phyloP scores from a whole-genome alignment of 1,140 invertebrate species.

The Nasonia longicornis region DNA sequence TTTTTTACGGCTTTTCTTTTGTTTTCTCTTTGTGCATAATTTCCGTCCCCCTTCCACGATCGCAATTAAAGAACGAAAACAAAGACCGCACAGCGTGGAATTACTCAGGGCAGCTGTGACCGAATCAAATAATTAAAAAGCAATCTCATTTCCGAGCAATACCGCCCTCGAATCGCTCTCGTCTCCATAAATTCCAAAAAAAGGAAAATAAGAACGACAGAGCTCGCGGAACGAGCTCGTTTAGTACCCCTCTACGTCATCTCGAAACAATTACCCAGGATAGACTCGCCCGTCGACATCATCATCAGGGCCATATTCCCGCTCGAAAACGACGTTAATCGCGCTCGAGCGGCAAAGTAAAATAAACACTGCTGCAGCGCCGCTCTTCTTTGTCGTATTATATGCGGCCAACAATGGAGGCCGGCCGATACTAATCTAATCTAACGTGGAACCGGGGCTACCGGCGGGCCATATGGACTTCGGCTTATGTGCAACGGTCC shows the following conservation, averaged over 20 bases:
- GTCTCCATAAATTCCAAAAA: not conserved
- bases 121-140: too few species aligned
- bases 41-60: too few species aligned
- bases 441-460: conserved; percentile 26
- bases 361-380: not conserved
- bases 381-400: conserved; percentile 30
- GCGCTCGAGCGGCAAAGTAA: conserved; percentile 14
- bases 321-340: conserved; percentile 22
- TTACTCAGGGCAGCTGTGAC: too few species aligned
- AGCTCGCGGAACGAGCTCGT: not conserved
- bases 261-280: not conserved
- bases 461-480: conserved; percentile 40
- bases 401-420: conserved; percentile 37
- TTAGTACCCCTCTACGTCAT: conserved; percentile 8
- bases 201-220: not conserved
- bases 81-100: too few species aligned
- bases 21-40: too few species aligned
- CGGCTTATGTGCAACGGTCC: conserved; percentile 45
- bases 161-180: too few species aligned
- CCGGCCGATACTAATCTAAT: conserved; percentile 48
- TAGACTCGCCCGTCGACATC: not conserved
- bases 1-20: too few species aligned
- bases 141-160: too few species aligned
- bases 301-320: too few species aligned
- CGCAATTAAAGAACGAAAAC: too few species aligned